Evolutionary conservation across 2,113 vertebrate species (phyloP).

Genomic region (Larimichthys polyactis): DNA sequence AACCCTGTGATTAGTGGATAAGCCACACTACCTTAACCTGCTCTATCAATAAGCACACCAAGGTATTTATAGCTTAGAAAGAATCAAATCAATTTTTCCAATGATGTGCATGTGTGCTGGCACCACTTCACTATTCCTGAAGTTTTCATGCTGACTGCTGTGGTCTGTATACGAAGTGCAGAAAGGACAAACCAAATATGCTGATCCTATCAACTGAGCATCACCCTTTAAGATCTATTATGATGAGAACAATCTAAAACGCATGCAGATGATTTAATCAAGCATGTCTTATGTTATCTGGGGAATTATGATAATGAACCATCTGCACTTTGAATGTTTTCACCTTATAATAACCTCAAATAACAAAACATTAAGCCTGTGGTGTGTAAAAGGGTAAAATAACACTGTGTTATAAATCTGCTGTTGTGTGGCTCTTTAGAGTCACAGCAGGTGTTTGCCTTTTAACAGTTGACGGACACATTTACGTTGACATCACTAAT

Average conservation of each 20-base stretch:
- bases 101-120: neutral
- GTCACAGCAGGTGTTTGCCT: neutral
- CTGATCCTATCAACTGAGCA: neutral
- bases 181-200: neutral
- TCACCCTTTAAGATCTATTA: neutral
- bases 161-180: neutral
- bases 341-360: neutral
- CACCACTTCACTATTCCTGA: neutral
- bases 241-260: neutral
- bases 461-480: neutral
- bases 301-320: neutral
- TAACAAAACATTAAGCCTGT: neutral
- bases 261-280: neutral
- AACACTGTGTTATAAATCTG: neutral
- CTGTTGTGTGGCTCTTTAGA: neutral
- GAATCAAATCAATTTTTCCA: neutral
- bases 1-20: neutral
- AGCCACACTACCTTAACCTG: neutral
- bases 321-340: neutral
- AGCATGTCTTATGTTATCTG: constrained; percentile 1
- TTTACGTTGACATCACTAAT: neutral
- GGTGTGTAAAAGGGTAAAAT: neutral
- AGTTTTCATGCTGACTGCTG: neutral
- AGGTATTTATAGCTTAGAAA: neutral
- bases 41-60: neutral